Percentiles rank a stretch among this genome's conserved stretches.
Evolutionary conservation across 2,888 invertebrate species (phyloP).

Genomic region (Zaprionus bogoriensis): DNA sequence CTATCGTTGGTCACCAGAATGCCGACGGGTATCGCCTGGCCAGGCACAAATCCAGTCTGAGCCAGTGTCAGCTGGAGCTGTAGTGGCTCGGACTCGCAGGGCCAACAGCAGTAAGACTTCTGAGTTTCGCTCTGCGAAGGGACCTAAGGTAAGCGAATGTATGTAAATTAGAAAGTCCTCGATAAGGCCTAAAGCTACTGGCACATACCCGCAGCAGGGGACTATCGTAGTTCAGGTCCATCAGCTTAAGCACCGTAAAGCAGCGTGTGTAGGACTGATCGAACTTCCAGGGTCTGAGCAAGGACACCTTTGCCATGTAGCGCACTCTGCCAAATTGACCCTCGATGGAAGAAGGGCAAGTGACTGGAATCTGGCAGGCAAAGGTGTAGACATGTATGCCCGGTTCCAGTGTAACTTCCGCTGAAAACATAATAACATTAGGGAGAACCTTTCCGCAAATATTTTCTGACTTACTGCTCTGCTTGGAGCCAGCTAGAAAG

Average conservation of each 20-base stretch:
- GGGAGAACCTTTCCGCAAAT: neutral
- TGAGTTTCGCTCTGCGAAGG: slow-evolving; percentile 59
- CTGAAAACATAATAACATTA: slow-evolving; percentile 15
- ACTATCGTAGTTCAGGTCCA: slow-evolving; percentile 85
- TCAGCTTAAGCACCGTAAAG: slow-evolving; percentile 90
- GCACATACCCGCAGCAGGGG: slow-evolving; percentile 60
- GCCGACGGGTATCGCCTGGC: slow-evolving; percentile 69
- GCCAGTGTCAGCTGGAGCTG: slow-evolving; percentile 65
- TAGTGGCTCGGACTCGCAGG: slow-evolving; percentile 71
- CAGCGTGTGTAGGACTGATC: slow-evolving; percentile 86
- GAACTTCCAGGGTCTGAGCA: slow-evolving; percentile 93
- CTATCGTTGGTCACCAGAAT: slow-evolving; percentile 85
- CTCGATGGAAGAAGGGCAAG: slow-evolving; percentile 84
- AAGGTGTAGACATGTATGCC: slow-evolving; percentile 84
- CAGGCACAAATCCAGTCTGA: slow-evolving; percentile 79
- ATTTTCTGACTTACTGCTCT: slow-evolving; percentile 40
- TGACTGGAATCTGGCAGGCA: slow-evolving; percentile 83
- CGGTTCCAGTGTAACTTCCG: slow-evolving; percentile 77
- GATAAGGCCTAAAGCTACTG: too few species aligned
- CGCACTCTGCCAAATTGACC: slow-evolving; percentile 84
- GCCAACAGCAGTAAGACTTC: slow-evolving; percentile 78
- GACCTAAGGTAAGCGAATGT: slow-evolving; percentile 42
- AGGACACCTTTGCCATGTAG: slow-evolving; percentile 86
- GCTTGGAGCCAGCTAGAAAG: slow-evolving; percentile 83
- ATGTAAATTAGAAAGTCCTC: too few species aligned